Evolutionary conservation across 2,113 vertebrate species (phyloP).

Genomic region (Cranoglanis bouderius): DNA sequence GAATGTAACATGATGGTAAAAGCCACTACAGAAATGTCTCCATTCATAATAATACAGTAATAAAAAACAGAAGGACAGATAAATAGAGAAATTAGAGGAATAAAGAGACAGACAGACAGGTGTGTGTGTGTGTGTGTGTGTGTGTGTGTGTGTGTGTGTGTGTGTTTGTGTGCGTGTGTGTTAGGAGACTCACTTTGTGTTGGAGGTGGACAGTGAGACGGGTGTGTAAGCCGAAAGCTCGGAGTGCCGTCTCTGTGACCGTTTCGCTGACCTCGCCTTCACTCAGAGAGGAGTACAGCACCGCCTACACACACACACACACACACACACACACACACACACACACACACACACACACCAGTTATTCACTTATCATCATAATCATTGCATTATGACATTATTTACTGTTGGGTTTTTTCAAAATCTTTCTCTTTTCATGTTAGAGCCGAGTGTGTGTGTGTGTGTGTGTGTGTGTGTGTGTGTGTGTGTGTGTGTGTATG

Average conservation of each 20-base stretch:
- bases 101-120: background rate
- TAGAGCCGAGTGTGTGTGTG: background rate
- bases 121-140: background rate
- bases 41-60: background rate
- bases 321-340: slow-evolving; percentile 43
- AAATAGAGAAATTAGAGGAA: background rate
- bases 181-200: slow-evolving; percentile 72
- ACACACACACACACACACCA: slow-evolving; percentile 8
- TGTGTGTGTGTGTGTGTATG: background rate
- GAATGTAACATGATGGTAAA: background rate
- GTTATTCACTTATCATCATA: background rate
- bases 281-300: slow-evolving; percentile 73
- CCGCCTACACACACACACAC: slow-evolving; percentile 65
- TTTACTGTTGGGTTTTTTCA: background rate
- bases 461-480: background rate
- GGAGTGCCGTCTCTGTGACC: slow-evolving; percentile 70
- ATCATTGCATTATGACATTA: background rate
- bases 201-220: slow-evolving; percentile 85
- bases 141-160: background rate
- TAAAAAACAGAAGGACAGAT: background rate
- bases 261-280: slow-evolving; percentile 53
- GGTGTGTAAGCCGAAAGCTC: slow-evolving; percentile 78
- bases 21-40: background rate
- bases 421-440: background rate
- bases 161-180: background rate